These are phyloP conservation scores for Falco columbarius DNA, from an alignment of 2,797 vertebrate species.

Conservation along the genomic window DNA sequence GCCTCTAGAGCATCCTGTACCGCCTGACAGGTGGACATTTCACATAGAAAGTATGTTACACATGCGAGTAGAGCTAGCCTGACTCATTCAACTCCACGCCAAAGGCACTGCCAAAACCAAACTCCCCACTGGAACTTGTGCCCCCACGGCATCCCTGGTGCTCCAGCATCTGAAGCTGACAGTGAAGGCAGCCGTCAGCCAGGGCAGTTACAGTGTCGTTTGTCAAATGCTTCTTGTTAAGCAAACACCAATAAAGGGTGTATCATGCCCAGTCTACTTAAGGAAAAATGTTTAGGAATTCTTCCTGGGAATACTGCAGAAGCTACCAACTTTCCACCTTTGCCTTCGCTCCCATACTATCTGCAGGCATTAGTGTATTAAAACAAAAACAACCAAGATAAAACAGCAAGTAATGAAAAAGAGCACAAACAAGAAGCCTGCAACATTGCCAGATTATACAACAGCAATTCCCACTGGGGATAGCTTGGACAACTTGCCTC, in stretches of 20 bases:
- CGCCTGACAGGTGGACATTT: not conserved
- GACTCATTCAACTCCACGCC: not conserved
- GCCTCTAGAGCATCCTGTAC: fast-evolving
- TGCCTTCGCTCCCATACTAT: not conserved
- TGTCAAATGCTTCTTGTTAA: not conserved
- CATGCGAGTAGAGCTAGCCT: not conserved
- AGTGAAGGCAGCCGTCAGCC: not conserved
- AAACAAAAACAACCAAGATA: not conserved
- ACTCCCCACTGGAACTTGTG: not conserved
- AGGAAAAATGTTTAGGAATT: not conserved
- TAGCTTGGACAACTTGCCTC: not conserved
- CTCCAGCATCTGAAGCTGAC: not conserved
- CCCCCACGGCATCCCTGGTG: fast-evolving
- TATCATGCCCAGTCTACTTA: not conserved
- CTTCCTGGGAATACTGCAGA: not conserved
- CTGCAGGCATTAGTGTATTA: not conserved
- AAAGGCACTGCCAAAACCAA: not conserved
- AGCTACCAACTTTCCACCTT: not conserved
- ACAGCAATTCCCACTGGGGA: not conserved
- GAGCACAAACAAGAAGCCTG: not conserved
- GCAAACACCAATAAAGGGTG: not conserved
- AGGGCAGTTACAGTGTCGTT: not conserved
- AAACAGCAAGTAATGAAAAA: not conserved
- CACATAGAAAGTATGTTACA: not conserved
- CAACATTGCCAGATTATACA: constrained; percentile 6